phyloP scores from a whole-genome alignment of 1,140 invertebrate species.

The Tetragonula clypearis region DNA sequence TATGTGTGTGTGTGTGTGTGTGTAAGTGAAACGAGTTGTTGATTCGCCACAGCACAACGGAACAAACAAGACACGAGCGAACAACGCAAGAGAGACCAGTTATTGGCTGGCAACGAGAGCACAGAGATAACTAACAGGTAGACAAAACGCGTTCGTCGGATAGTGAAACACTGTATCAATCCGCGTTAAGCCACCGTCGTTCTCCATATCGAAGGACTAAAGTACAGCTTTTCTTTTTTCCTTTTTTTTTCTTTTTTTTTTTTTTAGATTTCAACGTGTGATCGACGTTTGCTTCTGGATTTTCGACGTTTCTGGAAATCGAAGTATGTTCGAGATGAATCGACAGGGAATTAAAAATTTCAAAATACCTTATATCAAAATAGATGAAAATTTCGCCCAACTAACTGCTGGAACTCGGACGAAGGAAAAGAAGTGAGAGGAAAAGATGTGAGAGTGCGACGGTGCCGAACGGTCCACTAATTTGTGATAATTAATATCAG shows the following conservation, averaged over 20 bases:
- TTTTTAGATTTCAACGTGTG: neutral
- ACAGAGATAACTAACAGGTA: conserved; percentile 1
- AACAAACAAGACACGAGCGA: neutral
- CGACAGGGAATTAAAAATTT: too few species aligned
- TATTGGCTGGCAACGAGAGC: conserved; percentile 22
- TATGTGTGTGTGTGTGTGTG: too few species aligned
- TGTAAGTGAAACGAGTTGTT: conserved; percentile 2
- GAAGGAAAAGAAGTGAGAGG: neutral
- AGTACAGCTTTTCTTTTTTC: neutral
- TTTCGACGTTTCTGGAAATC: neutral
- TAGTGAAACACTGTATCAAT: neutral
- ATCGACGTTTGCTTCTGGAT: neutral
- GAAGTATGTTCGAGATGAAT: too few species aligned
- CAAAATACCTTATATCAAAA: too few species aligned
- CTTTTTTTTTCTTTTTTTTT: too few species aligned
- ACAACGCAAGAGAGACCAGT: neutral
- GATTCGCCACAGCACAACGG: neutral
- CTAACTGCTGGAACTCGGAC: neutral
- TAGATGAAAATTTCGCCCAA: too few species aligned
- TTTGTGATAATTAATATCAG: conserved; percentile 5
- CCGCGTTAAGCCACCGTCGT: neutral
- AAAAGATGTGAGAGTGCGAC: too few species aligned
- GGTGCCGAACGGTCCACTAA: neutral
- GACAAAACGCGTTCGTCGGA: conserved; percentile 35
- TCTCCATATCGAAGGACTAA: conserved; percentile 13